Conservation (phyloP, 2,113 vertebrate species). For the Anthoscopus minutus region DNA sequence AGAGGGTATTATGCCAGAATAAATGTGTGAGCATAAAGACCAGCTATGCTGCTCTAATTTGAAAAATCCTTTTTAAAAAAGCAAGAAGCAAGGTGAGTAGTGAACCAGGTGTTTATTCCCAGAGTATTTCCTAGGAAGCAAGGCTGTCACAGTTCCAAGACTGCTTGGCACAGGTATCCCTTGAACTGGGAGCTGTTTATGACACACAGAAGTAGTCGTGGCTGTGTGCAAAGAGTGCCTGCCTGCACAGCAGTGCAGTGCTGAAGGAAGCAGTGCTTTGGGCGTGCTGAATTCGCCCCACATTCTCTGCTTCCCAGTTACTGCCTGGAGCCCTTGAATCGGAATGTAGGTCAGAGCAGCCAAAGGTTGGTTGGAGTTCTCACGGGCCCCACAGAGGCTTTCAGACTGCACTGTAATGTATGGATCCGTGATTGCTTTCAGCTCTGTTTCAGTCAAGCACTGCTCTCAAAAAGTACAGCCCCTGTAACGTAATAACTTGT, state of each 20-base stretch:
- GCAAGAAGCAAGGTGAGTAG: neutral
- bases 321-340: neutral
- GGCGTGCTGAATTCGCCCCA: accelerated
- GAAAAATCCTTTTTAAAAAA: neutral
- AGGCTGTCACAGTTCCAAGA: neutral
- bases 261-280: neutral
- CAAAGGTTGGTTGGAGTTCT: neutral
- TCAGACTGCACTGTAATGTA: neutral
- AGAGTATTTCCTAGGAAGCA: neutral
- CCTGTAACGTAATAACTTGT: neutral
- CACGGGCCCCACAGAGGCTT: neutral
- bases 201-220: neutral
- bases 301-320: neutral
- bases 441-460: neutral
- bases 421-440: neutral
- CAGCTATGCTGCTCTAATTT: neutral
- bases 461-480: neutral
- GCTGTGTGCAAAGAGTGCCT: neutral
- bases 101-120: neutral
- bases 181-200: neutral
- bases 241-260: neutral
- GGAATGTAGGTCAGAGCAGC: neutral
- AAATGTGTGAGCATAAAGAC: neutral
- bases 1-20: neutral
- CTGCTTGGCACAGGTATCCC: neutral